Conservation (phyloP, 2,797 vertebrate genomes). For the Rhadinocentrus ornatus region DNA sequence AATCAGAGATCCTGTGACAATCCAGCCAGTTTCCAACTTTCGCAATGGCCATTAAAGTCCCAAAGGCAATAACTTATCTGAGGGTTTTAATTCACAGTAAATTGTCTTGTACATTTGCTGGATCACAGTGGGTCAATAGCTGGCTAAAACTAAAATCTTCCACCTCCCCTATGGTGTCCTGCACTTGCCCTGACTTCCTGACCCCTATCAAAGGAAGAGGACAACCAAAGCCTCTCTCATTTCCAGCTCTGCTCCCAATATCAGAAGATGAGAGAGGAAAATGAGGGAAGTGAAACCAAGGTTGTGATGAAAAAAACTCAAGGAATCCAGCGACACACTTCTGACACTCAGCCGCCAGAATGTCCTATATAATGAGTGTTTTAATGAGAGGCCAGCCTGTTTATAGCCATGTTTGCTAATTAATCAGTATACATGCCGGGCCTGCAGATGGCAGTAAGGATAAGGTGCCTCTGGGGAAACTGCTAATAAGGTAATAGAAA, state of each 20-base stretch:
- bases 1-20: slow-evolving; percentile 40
- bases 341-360: slow-evolving; percentile 31
- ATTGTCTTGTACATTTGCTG: slow-evolving; percentile 41
- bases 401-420: slow-evolving; percentile 70
- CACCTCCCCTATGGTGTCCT: slow-evolving; percentile 30
- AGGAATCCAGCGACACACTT: slow-evolving; percentile 49
- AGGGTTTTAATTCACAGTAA: slow-evolving; percentile 56
- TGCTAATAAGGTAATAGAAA: slow-evolving; percentile 64
- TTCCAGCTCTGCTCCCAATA: slow-evolving; percentile 20
- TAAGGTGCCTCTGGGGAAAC: slow-evolving; percentile 68
- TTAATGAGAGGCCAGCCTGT: slow-evolving; percentile 59
- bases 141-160: slow-evolving; percentile 38
- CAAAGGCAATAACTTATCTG: slow-evolving; percentile 51
- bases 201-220: slow-evolving; percentile 28
- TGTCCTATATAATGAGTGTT: slow-evolving; percentile 59
- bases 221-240: slow-evolving; percentile 23
- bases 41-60: slow-evolving; percentile 48
- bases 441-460: slow-evolving; percentile 78
- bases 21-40: slow-evolving; percentile 53
- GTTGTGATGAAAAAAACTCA: slow-evolving; percentile 29
- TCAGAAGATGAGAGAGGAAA: background rate
- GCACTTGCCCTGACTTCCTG: slow-evolving; percentile 1
- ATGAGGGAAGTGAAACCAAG: slow-evolving; percentile 19
- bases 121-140: slow-evolving; percentile 23
- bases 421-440: slow-evolving; percentile 67